Evolutionary conservation across 2,113 vertebrate species (phyloP).

Genomic region (Albula goreensis): DNA sequence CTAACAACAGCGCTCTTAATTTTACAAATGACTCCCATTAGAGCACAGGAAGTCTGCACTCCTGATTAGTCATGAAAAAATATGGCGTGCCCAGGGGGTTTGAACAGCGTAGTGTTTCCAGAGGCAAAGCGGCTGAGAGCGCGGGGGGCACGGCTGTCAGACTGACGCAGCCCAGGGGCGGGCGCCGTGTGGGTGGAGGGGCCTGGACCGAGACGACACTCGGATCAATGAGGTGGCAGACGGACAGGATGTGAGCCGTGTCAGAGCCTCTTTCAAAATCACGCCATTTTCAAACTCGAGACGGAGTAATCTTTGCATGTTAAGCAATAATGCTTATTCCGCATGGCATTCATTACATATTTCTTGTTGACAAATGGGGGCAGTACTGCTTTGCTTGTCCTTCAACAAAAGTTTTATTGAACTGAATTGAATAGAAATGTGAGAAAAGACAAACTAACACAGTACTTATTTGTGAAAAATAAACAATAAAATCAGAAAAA

Average conservation of each 20-base stretch:
- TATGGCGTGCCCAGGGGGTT: conserved; percentile 5
- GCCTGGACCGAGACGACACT: neutral
- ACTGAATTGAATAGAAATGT: no score
- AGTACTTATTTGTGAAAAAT: no score
- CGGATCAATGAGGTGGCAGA: neutral
- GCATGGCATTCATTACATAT: no score
- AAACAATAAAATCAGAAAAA: no score
- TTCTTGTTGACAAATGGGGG: no score
- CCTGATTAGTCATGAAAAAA: conserved; percentile 11
- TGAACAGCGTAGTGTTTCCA: neutral
- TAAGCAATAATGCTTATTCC: neutral
- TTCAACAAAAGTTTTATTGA: no score
- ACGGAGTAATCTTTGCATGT: neutral
- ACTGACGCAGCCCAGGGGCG: neutral
- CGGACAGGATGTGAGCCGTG: neutral
- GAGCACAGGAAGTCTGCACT: conserved; percentile 10
- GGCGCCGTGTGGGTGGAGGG: neutral
- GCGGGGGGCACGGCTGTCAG: neutral
- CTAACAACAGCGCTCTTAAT: neutral
- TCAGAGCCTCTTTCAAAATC: neutral
- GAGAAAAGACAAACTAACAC: no score
- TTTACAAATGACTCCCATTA: conserved; percentile 15
- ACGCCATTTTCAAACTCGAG: neutral
- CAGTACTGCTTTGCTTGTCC: no score
- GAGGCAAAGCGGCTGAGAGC: neutral